Conservation (phyloP, 1,140 invertebrate genomes). For the Pseudoatta argentina region DNA sequence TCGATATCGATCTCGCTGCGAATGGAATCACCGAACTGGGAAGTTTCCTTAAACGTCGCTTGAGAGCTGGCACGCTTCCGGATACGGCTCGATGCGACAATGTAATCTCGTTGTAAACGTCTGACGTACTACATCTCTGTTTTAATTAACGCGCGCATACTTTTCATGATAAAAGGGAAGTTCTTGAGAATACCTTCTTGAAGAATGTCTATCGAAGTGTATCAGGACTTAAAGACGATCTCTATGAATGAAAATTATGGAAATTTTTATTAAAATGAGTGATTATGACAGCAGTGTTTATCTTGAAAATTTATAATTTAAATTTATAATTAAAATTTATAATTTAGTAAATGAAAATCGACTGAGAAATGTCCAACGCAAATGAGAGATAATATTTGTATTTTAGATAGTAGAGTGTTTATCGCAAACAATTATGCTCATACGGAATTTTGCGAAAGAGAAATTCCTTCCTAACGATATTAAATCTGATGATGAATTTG, state of each 20-base stretch:
- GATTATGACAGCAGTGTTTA: neutral
- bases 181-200: neutral
- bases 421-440: neutral
- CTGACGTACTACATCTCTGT: slow-evolving; percentile 2
- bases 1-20: slow-evolving; percentile 69
- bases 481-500: slow-evolving; percentile 12
- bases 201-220: slow-evolving; percentile 19
- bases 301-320: neutral
- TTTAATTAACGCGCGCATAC: slow-evolving; percentile 39
- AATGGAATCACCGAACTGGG: slow-evolving; percentile 61
- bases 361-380: too few relatives aligned
- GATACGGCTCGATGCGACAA: slow-evolving; percentile 38
- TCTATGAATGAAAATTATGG: neutral
- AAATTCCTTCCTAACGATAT: neutral
- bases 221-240: neutral
- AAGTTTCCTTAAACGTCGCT: slow-evolving; percentile 67
- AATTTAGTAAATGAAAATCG: too few relatives aligned
- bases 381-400: neutral
- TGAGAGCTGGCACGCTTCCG: slow-evolving; percentile 47
- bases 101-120: slow-evolving; percentile 33
- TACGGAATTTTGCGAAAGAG: neutral
- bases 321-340: neutral
- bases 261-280: neutral
- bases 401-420: neutral
- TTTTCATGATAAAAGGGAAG: slow-evolving; percentile 6